Evolutionary conservation across 2,113 vertebrate species (phyloP).

Genomic region (Pterophyllum scalare): DNA sequence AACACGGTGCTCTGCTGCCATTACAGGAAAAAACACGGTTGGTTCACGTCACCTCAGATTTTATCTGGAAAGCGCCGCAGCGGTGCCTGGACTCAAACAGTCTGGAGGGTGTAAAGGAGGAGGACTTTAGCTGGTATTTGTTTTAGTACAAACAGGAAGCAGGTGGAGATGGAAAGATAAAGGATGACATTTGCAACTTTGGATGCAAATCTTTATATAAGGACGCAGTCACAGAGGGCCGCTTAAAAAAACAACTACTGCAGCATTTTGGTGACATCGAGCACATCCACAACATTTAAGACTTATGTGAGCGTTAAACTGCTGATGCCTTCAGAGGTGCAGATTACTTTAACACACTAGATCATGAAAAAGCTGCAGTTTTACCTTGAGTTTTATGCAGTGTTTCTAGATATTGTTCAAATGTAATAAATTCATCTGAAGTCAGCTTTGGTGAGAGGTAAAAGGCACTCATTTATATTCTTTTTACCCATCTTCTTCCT

Average conservation of each 20-base stretch:
- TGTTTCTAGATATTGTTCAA: too few relatives aligned
- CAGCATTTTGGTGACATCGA: neutral
- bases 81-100: neutral
- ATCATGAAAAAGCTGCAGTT: rapidly evolving
- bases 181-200: neutral
- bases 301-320: neutral
- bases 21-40: conserved; percentile 60
- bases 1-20: conserved; percentile 71
- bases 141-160: neutral
- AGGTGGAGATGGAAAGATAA: neutral
- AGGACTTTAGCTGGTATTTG: rapidly evolving
- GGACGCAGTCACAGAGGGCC: rapidly evolving
- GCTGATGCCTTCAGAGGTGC: neutral
- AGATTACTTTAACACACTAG: rapidly evolving
- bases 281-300: neutral
- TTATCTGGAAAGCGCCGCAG: neutral
- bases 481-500: neutral
- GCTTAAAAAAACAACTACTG: too few relatives aligned
- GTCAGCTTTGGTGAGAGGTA: neutral
- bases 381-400: neutral
- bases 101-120: neutral
- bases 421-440: rapidly evolving
- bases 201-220: neutral
- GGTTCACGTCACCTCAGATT: conserved; percentile 2
- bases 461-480: rapidly evolving